These are phyloP conservation scores for Caerostris extrusa DNA, from an alignment of 1,140 invertebrate genomes.

Conservation along the genomic window DNA sequence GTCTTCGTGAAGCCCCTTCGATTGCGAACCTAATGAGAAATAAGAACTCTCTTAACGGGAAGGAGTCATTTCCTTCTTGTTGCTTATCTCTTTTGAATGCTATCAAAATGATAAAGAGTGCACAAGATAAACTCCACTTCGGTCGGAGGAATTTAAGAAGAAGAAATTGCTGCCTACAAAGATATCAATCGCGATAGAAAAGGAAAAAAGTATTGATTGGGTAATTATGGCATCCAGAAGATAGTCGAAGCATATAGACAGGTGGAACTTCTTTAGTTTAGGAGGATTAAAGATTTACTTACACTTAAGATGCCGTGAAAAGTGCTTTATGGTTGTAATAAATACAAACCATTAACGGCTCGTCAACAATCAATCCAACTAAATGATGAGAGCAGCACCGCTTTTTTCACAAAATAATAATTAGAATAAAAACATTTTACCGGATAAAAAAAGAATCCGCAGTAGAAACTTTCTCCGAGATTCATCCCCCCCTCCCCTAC, in stretches of 20 bases:
- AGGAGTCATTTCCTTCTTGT: conserved; percentile 70
- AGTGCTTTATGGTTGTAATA: conserved; percentile 73
- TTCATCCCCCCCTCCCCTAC: too few relatives aligned
- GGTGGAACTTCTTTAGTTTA: conserved; percentile 48
- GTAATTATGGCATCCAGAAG: conserved; percentile 64
- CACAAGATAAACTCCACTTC: conserved; percentile 60
- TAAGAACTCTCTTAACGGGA: conserved; percentile 71
- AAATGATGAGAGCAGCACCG: neutral
- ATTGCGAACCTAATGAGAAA: conserved; percentile 67
- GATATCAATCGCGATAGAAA: conserved; percentile 73
- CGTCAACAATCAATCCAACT: conserved; percentile 45
- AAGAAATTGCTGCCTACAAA: conserved; percentile 68
- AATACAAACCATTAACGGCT: conserved; percentile 62
- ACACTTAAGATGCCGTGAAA: conserved; percentile 64
- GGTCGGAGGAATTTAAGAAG: conserved; percentile 72
- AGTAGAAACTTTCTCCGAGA: neutral
- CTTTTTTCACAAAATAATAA: neutral
- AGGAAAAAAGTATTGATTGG: conserved; percentile 74
- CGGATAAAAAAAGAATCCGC: neutral
- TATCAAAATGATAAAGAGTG: conserved; percentile 76
- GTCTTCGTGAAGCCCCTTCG: conserved; percentile 36
- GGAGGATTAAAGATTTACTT: conserved; percentile 76
- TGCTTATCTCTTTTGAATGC: conserved; percentile 77
- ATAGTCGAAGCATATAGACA: conserved; percentile 61
- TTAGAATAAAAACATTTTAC: neutral